These are phyloP conservation scores for Nineta flava DNA, from an alignment of 2,888 invertebrate genomes.

Conservation along the genomic window DNA sequence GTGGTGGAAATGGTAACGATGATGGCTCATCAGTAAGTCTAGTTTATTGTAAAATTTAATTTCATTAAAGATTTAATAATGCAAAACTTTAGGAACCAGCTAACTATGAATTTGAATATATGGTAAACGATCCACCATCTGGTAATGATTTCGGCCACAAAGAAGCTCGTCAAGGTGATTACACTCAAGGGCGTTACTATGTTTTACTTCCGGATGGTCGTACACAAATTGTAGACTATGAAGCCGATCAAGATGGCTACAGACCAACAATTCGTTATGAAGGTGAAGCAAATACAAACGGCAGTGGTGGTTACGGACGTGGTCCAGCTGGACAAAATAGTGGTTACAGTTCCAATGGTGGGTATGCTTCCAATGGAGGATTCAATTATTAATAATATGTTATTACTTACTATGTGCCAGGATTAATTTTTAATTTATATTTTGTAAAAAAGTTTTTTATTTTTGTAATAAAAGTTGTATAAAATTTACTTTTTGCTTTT, in stretches of 20 bases:
- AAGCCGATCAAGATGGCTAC: conserved; percentile 51
- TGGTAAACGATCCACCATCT: conserved; percentile 44
- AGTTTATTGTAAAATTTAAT: no score
- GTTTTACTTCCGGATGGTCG: conserved; percentile 51
- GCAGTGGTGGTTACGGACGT: conserved; percentile 22
- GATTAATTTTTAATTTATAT: no score
- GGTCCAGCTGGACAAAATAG: conserved; percentile 22
- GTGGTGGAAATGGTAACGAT: conserved; percentile 17
- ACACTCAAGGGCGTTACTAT: conserved; percentile 45
- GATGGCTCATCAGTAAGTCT: conserved; percentile 22
- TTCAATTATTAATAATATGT: conserved; percentile 25
- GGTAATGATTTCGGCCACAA: conserved; percentile 51
- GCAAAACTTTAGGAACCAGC: conserved; percentile 48
- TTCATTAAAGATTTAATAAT: no score
- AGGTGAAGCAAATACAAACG: conserved; percentile 27
- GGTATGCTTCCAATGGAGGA: conserved; percentile 21
- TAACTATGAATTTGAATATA: conserved; percentile 51
- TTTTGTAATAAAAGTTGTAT: no score
- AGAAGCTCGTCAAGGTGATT: conserved; percentile 44
- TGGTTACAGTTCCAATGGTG: conserved; percentile 24
- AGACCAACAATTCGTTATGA: conserved; percentile 51
- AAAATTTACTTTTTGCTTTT: no score
- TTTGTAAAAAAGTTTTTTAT: no score
- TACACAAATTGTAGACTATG: conserved; percentile 51
- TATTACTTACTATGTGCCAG: no score